phyloP scores from a whole-genome alignment of 1,140 invertebrate species.

The Bombus sylvicola region DNA sequence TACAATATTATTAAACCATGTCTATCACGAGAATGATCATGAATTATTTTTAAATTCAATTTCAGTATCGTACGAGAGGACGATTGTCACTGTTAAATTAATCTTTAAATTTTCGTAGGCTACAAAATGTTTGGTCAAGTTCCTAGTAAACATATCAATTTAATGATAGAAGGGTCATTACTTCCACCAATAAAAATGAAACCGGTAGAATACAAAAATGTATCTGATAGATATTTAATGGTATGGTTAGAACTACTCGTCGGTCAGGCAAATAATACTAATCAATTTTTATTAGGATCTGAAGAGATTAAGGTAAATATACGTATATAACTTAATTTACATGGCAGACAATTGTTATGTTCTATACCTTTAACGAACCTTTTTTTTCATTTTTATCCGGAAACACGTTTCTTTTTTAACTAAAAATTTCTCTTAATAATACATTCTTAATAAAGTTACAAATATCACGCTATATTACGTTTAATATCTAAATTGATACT shows the following conservation, averaged over 20 bases:
- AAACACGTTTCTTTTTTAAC: background rate
- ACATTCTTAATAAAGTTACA: too few species aligned
- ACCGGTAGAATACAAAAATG: slow-evolving; percentile 74
- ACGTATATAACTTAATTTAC: background rate
- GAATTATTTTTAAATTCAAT: too few species aligned
- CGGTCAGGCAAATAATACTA: slow-evolving; percentile 4
- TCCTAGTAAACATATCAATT: slow-evolving; percentile 72
- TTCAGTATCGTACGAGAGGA: too few species aligned
- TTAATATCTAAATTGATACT: background rate
- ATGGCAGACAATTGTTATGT: background rate
- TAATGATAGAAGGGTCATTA: slow-evolving; percentile 83
- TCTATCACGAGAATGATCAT: too few species aligned
- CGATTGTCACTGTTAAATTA: background rate
- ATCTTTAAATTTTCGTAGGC: slow-evolving; percentile 67
- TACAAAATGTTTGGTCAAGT: slow-evolving; percentile 77
- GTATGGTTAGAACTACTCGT: slow-evolving; percentile 82
- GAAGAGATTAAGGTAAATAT: slow-evolving; percentile 39
- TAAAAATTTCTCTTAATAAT: background rate
- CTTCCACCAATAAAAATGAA: slow-evolving; percentile 76
- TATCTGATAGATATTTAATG: slow-evolving; percentile 78
- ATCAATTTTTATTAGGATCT: slow-evolving; percentile 7
- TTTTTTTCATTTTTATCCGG: background rate
- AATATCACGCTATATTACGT: too few species aligned
- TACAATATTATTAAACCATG: too few species aligned
- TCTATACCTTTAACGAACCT: background rate